phyloP scores from a whole-genome alignment of 2,888 invertebrate genomes.

The Nomada fucata region DNA sequence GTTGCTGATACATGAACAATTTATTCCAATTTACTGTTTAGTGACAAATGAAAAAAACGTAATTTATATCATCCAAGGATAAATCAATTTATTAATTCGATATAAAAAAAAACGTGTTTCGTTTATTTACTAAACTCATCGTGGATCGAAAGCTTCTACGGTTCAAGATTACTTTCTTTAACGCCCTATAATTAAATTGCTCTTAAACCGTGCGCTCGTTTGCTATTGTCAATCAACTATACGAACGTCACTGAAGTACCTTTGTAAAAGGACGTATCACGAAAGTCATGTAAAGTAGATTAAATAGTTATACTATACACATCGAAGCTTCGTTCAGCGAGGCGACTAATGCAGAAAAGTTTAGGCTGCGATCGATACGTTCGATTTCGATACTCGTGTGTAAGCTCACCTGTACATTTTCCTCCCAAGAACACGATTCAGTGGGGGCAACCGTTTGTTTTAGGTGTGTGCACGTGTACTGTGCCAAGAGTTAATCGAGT shows the following conservation, averaged over 20 bases:
- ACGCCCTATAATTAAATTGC: neutral
- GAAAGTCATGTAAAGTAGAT: neutral
- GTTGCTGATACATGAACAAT: too few relatives aligned
- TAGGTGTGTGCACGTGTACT: constrained; percentile 20
- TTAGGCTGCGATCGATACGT: constrained; percentile 7
- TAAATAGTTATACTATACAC: neutral
- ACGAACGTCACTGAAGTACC: constrained; percentile 6
- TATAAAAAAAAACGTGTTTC: too few relatives aligned
- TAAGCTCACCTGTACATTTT: constrained; percentile 4
- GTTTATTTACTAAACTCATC: neutral
- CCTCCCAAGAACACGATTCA: neutral
- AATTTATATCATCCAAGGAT: too few relatives aligned
- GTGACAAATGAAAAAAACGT: too few relatives aligned
- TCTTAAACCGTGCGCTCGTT: neutral
- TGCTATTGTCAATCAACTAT: neutral
- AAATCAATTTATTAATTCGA: too few relatives aligned
- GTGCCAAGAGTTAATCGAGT: constrained; percentile 24
- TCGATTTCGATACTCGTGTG: neutral
- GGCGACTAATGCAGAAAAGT: neutral
- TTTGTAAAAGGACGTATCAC: neutral
- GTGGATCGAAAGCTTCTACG: neutral
- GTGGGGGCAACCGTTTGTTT: constrained; percentile 19
- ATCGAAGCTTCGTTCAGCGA: constrained; percentile 33
- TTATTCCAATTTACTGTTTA: too few relatives aligned
- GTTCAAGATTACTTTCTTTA: neutral